Percentiles rank a stretch among this genome's conserved stretches.
phyloP scores from a whole-genome alignment of 2,888 invertebrate species.

The Cynaeus angustus region DNA sequence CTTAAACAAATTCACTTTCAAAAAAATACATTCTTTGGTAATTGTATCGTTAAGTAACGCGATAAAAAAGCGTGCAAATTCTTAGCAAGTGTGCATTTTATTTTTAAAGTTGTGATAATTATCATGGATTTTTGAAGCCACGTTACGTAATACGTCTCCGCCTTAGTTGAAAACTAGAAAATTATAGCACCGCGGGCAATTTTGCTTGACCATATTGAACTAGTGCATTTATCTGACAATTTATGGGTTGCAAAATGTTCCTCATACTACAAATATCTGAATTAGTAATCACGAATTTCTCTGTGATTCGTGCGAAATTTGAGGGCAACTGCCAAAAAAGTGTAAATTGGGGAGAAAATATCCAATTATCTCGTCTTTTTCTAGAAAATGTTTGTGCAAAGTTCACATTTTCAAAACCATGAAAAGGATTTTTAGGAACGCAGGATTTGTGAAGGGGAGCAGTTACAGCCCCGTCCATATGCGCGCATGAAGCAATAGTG shows the following conservation, averaged over 20 bases:
- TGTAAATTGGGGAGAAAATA: background rate
- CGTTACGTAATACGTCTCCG: slow-evolving; percentile 17
- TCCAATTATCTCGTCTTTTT: background rate
- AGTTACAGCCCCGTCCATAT: background rate
- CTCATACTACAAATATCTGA: slow-evolving; percentile 17
- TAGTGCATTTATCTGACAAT: slow-evolving; percentile 23
- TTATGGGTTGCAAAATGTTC: slow-evolving; percentile 16
- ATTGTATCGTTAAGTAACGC: slow-evolving; percentile 10
- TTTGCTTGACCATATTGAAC: slow-evolving; percentile 16
- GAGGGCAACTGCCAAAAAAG: too few relatives aligned
- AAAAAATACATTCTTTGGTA: slow-evolving; percentile 29
- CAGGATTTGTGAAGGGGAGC: too few relatives aligned
- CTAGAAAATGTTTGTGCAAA: slow-evolving; percentile 3
- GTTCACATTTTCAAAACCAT: too few relatives aligned
- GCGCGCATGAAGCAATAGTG: slow-evolving; percentile 1
- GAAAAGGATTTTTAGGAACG: too few relatives aligned
- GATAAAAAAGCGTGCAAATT: too few relatives aligned
- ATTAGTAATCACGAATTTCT: slow-evolving; percentile 20
- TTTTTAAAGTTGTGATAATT: slow-evolving; percentile 1
- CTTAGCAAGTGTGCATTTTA: background rate
- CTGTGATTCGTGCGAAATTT: background rate
- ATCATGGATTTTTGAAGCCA: background rate
- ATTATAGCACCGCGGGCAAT: slow-evolving; percentile 12
- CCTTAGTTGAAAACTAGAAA: slow-evolving; percentile 14
- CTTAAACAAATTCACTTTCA: slow-evolving; percentile 29